phyloP scores from a whole-genome alignment of 2,113 vertebrate genomes.

The Phyllostomus discolor region DNA sequence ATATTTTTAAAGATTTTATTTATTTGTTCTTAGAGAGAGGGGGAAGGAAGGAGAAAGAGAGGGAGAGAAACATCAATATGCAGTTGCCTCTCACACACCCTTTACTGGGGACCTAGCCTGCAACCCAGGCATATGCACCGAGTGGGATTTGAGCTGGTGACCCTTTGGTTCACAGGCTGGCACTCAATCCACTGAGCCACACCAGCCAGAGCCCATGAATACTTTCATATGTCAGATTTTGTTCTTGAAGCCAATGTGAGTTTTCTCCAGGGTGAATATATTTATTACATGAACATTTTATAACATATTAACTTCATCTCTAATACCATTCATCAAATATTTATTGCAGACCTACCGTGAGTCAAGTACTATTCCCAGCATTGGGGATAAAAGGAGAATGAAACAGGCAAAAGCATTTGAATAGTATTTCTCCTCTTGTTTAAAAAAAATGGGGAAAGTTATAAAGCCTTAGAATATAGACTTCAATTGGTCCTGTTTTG shows the following conservation, averaged over 20 bases:
- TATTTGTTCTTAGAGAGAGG: too few relatives aligned
- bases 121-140: too few relatives aligned
- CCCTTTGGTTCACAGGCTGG: too few relatives aligned
- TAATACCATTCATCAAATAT: neutral
- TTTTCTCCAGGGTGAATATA: neutral
- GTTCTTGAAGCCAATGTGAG: neutral
- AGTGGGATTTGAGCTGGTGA: too few relatives aligned
- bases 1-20: neutral
- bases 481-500: neutral
- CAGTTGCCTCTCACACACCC: too few relatives aligned
- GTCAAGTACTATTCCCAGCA: neutral
- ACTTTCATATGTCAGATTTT: neutral
- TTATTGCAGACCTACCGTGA: neutral
- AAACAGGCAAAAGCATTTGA: neutral
- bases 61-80: too few relatives aligned
- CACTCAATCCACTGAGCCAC: too few relatives aligned
- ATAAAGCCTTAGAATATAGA: neutral
- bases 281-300: neutral
- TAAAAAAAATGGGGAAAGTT: conserved; percentile 7
- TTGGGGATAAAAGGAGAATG: neutral
- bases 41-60: too few relatives aligned
- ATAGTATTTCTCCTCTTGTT: neutral
- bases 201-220: neutral
- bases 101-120: too few relatives aligned
- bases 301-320: neutral